Conservation (phyloP, 1,140 invertebrate genomes). For the Anastatus disparis region DNA sequence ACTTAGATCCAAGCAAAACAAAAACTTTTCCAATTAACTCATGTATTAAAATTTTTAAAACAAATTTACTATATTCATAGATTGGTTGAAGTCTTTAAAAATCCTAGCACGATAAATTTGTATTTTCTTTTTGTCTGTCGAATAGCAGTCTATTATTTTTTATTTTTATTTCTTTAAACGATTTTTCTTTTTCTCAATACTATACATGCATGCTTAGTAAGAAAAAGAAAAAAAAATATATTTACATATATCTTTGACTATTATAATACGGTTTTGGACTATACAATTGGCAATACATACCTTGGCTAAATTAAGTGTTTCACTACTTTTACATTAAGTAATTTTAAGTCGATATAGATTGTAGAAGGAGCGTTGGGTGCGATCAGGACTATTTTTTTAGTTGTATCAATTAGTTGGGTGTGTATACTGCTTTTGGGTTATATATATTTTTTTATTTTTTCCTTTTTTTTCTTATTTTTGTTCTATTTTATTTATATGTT, state of each 20-base stretch:
- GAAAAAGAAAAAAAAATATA: no score
- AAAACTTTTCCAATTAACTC: slow-evolving; percentile 29
- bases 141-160: slow-evolving; percentile 16
- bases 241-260: slow-evolving; percentile 19
- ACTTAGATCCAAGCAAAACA: slow-evolving; percentile 15
- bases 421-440: slow-evolving; percentile 52
- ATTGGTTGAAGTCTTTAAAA: slow-evolving; percentile 11
- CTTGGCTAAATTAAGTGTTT: slow-evolving; percentile 35
- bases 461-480: slow-evolving; percentile 45
- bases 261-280: slow-evolving; percentile 34
- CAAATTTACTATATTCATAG: background rate
- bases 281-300: slow-evolving; percentile 28
- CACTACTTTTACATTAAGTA: slow-evolving; percentile 11
- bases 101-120: slow-evolving; percentile 29
- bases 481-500: slow-evolving; percentile 44
- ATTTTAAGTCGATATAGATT: background rate
- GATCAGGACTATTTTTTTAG: slow-evolving; percentile 42
- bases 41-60: background rate
- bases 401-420: slow-evolving; percentile 50
- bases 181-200: slow-evolving; percentile 23
- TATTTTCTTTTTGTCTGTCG: slow-evolving; percentile 25
- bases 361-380: slow-evolving; percentile 32
- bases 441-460: slow-evolving; percentile 39
- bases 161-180: slow-evolving; percentile 30
- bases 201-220: slow-evolving; percentile 12